A percentile compares a stretch with the other conserved stretches of the same genome.
phyloP scores from a whole-genome alignment of 2,888 invertebrate species.

The Dromius quadrimaculatus region DNA sequence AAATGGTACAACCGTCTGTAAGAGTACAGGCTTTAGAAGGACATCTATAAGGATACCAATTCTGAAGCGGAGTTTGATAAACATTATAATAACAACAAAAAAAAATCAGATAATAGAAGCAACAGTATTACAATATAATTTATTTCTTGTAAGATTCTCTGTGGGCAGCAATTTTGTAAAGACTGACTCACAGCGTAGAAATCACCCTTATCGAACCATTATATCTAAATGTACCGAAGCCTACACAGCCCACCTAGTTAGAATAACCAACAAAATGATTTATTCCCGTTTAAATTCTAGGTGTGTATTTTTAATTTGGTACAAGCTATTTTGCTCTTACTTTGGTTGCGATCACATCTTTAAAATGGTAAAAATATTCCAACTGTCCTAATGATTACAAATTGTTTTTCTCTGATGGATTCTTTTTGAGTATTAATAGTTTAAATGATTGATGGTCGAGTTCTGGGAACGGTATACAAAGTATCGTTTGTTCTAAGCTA shows the following conservation, averaged over 20 bases:
- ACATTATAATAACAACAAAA: no score
- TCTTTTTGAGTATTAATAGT: slow-evolving; percentile 1
- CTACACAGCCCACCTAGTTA: background rate
- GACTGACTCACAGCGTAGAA: no score
- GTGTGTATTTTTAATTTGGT: slow-evolving; percentile 23
- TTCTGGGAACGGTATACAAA: background rate
- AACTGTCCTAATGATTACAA: slow-evolving; percentile 12
- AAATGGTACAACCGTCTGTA: no score
- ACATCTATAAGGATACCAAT: no score
- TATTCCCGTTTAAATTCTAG: slow-evolving; percentile 23
- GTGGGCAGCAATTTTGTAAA: no score
- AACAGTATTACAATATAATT: no score
- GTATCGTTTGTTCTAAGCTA: background rate
- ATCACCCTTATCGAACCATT: background rate
- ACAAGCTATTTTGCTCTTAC: slow-evolving; percentile 13
- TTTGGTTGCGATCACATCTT: slow-evolving; percentile 12
- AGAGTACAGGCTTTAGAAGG: no score
- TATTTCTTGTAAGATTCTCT: no score
- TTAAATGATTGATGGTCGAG: slow-evolving; percentile 7
- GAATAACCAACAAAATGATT: slow-evolving; percentile 10
- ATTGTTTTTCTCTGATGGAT: slow-evolving; percentile 6
- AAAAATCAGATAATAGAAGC: no score
- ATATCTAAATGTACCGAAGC: background rate
- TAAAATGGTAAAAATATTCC: slow-evolving; percentile 11
- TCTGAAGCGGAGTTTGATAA: no score